Conservation (phyloP, 2,888 invertebrate genomes). For the Epinotia nisella region DNA sequence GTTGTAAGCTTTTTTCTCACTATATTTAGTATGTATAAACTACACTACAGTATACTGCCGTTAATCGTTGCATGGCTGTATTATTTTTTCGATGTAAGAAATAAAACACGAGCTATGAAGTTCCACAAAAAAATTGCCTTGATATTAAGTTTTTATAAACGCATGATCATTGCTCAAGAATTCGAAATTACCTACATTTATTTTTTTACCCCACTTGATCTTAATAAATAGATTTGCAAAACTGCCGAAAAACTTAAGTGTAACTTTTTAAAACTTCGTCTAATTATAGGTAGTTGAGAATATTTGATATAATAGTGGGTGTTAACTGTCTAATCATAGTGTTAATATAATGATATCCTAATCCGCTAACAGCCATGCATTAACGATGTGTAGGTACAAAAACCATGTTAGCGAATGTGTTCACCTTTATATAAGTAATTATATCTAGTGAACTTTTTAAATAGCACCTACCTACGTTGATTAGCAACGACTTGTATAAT, state of each 20-base stretch:
- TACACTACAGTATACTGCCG: too few relatives aligned
- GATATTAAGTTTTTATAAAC: too few relatives aligned
- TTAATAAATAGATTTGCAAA: not conserved
- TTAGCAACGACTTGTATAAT: too few relatives aligned
- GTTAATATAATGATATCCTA: constrained; percentile 14
- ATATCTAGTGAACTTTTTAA: not conserved
- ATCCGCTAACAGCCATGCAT: not conserved
- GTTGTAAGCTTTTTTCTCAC: too few relatives aligned
- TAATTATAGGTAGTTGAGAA: constrained; percentile 1
- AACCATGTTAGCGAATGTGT: not conserved
- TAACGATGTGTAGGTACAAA: not conserved
- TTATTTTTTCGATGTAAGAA: too few relatives aligned
- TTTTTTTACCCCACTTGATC: too few relatives aligned
- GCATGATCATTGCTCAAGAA: too few relatives aligned
- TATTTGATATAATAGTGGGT: not conserved
- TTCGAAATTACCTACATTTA: too few relatives aligned
- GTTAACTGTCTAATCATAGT: constrained; percentile 13
- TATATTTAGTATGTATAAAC: too few relatives aligned
- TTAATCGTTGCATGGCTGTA: too few relatives aligned
- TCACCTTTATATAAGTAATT: not conserved
- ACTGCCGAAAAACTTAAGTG: not conserved
- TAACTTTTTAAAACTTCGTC: not conserved
- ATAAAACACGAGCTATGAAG: too few relatives aligned
- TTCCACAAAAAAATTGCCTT: too few relatives aligned
- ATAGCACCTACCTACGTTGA: not conserved